Evolutionary conservation across 2,888 invertebrate species (phyloP), one percentile per base, ranked within the genome.

Genomic region (Ennomos fuscantarius): DNA sequence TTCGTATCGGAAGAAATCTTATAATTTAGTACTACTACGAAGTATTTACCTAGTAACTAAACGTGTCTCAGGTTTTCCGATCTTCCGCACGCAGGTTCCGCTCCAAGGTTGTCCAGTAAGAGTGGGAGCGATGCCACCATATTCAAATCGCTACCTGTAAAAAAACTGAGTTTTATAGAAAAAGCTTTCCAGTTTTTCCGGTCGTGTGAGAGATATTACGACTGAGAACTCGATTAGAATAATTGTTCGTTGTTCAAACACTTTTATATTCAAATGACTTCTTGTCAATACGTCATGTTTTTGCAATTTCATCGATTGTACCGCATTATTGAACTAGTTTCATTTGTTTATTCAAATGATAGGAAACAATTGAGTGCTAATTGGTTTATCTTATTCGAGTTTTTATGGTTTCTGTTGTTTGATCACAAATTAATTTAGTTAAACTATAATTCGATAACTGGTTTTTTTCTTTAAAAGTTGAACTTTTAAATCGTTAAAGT

Each of bases 171-270:
- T 74, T 79, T 81, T 79, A 82, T 80, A 78, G 84, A 86, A 83
- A 24, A 82, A 82, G 78, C 84, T 82, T 86, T 86, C 89, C 87
- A 79, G 91, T 90, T 91, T 89, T 89, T 89, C 89, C 89, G 85
- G 89, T 87, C 82, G 66, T 72, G 79, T 85, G 80, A 81, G 80
- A 80, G 72, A 40, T 49, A 48, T 15, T 44, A 49, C 41, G 48
- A 72, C 70, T 70, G 72, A 77, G 81, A 84, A 87, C 83, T 68
- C 78, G 79, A 84, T 84, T 79, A 79, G 76, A 80, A 82, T 84
- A 83, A 86, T 86, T 79, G 73, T 76, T 46, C 62, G 70, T 69
- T 65, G 70, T 69, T 66, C 66, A 48, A 55, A 41, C 63, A 79
- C 74, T 78, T 80, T 75, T 78, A 79, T 89, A 89, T 88, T 88